phyloP scores from a whole-genome alignment of 2,888 invertebrate species.

The Lobophora halterata region DNA sequence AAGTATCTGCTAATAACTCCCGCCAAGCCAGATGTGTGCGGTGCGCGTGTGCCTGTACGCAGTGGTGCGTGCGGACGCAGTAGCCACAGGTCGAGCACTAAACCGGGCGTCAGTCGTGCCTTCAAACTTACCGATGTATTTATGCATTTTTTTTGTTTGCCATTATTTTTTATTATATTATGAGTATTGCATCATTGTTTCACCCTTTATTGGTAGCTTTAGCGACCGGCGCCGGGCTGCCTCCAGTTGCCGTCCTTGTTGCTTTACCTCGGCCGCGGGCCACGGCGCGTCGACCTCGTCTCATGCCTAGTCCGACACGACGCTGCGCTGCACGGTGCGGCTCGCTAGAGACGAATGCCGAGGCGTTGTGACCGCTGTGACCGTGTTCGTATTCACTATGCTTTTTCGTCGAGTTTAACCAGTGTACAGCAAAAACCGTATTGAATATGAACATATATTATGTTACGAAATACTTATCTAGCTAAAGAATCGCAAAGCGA shows the following conservation, averaged over 20 bases:
- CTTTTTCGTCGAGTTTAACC: slow-evolving; percentile 11
- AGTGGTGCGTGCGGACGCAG: slow-evolving; percentile 47
- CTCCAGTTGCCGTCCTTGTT: slow-evolving; percentile 27
- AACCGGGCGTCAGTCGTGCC: slow-evolving; percentile 66
- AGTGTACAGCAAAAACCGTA: slow-evolving; percentile 16
- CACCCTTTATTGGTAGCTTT: slow-evolving; percentile 62
- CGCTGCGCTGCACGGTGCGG: no score
- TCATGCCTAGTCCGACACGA: no score
- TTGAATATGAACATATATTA: slow-evolving; percentile 24
- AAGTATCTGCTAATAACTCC: slow-evolving; percentile 5
- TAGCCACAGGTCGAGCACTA: slow-evolving; percentile 50
- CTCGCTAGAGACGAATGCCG: slow-evolving; percentile 1
- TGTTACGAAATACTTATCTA: slow-evolving; percentile 23
- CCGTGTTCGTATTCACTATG: slow-evolving; percentile 20
- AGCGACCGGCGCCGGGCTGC: slow-evolving; percentile 34
- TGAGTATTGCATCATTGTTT: slow-evolving; percentile 45
- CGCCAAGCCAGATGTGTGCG: slow-evolving; percentile 18
- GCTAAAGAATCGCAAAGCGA: slow-evolving; percentile 29
- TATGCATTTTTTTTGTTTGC: slow-evolving; percentile 58
- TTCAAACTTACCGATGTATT: slow-evolving; percentile 56
- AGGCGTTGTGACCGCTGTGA: slow-evolving; percentile 1
- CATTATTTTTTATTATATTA: slow-evolving; percentile 37
- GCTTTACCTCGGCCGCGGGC: slow-evolving; percentile 13
- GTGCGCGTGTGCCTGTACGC: slow-evolving; percentile 45
- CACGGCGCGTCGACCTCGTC: no score